phyloP scores from a whole-genome alignment of 53 echinoderm and acorn worm genomes.

The Holothuria scabra region DNA sequence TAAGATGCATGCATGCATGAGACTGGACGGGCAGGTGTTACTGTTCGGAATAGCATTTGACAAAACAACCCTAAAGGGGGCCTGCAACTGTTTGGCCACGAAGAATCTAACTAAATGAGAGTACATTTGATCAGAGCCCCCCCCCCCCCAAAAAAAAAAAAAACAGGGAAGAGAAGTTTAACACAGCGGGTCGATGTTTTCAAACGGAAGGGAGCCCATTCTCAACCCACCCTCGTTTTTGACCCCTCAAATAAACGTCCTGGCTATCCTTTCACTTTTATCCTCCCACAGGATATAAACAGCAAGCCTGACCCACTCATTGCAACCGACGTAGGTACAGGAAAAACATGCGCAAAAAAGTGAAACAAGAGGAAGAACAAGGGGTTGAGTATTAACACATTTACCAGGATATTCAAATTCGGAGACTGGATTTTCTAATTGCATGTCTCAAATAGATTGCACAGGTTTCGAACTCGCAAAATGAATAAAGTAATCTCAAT shows the following conservation, averaged over 20 bases:
- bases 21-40: too few species aligned
- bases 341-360: too few species aligned
- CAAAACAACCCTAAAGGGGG: not conserved
- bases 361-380: conserved; percentile 4
- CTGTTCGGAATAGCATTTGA: not conserved
- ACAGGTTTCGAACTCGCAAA: too few species aligned
- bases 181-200: not conserved
- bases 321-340: not conserved
- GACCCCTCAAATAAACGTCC: not conserved
- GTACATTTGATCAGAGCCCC: not conserved
- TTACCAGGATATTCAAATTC: too few species aligned
- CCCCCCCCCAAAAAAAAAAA: too few species aligned
- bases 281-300: not conserved
- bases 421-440: too few species aligned
- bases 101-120: not conserved
- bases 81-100: not conserved
- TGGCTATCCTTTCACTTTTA: not conserved
- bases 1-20: too few species aligned
- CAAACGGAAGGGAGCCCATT: not conserved
- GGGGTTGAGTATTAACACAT: too few species aligned
- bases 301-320: not conserved
- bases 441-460: too few species aligned
- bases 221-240: not conserved
- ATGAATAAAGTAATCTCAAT: too few species aligned
- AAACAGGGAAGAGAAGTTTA: not conserved